Base-by-base conservation (phyloP, 37 sponge, comb jelly and placozoan genomes). In the Chondrosia reniformis region DNA sequence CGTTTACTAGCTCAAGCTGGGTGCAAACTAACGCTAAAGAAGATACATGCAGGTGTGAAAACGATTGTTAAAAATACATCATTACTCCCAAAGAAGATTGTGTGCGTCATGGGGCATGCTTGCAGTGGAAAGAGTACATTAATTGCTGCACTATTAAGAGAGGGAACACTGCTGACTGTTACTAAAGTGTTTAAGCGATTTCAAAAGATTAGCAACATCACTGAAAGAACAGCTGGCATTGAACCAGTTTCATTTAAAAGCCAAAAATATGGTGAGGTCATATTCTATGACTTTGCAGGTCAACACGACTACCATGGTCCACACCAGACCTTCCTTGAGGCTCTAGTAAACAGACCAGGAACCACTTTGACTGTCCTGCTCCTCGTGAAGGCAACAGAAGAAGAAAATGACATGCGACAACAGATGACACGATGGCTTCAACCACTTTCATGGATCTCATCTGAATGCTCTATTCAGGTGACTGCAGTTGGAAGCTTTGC, bases 281-380 rank as follows among this genome's bases (percentile, higher is more conserved):
- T 76, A 42, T 22, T 76, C 3, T 76, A 43, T 76, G 76, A 76
- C 9, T 76, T 76, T 22, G 76, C 76, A 13, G 76, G 76, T 15
- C 76, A 76, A 10, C 76, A 49, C 1, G 55, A 76, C 2, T 76
- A 76, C 33, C 43, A 52, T 42, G 38, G 44, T 21, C 38, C 44
- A 15, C 76, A 76, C 56, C 31, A 37, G 38, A 57, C 76, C 19
- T 49, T 32, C 34, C 33, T 76, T 33, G 76, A 49, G 56, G 36
- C 55, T 15, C 33, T 76, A 15, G 32, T 52, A 15, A 9, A 5
- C 31, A 49, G 43, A 2, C 31, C 21, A 17, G 44, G 44, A 52
- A 28, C 76, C 55, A 49, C 61, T 13, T 25, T 13, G 4, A 59
- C 61, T 5, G 30, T 59, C 22, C 6, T 59, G 28, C 28, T 59